phyloP scores from a whole-genome alignment of 1,140 invertebrate species.

The Ooceraea biroi region DNA sequence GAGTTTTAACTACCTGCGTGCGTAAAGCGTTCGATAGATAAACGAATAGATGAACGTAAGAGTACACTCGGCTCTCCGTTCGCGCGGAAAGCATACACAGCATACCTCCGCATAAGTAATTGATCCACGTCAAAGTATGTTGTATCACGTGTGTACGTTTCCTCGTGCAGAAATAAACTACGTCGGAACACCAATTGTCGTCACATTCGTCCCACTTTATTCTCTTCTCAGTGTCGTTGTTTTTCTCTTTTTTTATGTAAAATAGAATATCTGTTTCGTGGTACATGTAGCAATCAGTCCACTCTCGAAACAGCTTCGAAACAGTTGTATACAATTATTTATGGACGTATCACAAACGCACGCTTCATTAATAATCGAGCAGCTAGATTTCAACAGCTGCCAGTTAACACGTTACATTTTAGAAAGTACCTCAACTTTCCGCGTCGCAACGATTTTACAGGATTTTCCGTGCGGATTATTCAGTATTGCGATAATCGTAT shows the following conservation, averaged over 20 bases:
- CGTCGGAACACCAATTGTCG: slow-evolving; percentile 61
- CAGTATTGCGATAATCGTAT: neutral
- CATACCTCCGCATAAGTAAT: slow-evolving; percentile 78
- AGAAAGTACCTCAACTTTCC: neutral
- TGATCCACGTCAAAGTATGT: slow-evolving; percentile 75
- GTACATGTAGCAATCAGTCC: slow-evolving; percentile 18
- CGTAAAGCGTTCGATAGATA: slow-evolving; percentile 53
- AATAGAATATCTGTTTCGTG: slow-evolving; percentile 54
- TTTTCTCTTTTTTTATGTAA: slow-evolving; percentile 49
- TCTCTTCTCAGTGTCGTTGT: slow-evolving; percentile 24
- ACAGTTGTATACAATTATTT: neutral
- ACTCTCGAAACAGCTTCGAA: slow-evolving; percentile 12
- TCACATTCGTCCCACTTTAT: neutral
- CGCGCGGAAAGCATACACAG: slow-evolving; percentile 76
- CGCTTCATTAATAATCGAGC: neutral
- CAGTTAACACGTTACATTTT: neutral
- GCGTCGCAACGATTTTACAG: too few relatives aligned
- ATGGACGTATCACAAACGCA: slow-evolving; percentile 36
- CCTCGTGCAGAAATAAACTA: slow-evolving; percentile 78
- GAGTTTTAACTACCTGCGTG: slow-evolving; percentile 59
- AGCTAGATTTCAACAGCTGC: slow-evolving; percentile 21
- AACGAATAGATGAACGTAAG: slow-evolving; percentile 52
- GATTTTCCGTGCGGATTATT: neutral
- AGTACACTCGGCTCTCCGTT: slow-evolving; percentile 76
- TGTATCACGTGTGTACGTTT: slow-evolving; percentile 79